A percentile compares a stretch with the other conserved stretches of the same genome.
phyloP scores from a whole-genome alignment of 2,888 invertebrate genomes.

The Pyrgus malvae region DNA sequence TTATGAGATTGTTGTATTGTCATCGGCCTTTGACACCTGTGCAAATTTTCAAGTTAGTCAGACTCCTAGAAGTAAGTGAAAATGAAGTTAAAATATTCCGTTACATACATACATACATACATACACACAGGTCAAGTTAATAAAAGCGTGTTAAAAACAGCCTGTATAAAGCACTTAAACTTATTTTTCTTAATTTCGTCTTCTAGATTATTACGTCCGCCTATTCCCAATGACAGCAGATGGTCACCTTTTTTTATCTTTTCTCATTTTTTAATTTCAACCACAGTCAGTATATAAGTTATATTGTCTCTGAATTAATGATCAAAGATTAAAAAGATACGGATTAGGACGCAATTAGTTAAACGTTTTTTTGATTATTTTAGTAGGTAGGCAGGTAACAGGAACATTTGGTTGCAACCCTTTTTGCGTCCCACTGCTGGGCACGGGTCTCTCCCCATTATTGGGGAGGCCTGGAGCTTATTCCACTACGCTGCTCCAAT shows the following conservation, averaged over 20 bases:
- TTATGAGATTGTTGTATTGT: too few species aligned
- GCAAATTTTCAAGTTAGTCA: too few species aligned
- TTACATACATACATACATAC: too few species aligned
- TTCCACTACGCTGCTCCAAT: too few species aligned
- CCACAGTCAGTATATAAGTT: conserved; percentile 3
- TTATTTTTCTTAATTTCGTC: conserved; percentile 12
- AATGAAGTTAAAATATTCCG: too few species aligned
- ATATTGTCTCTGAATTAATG: conserved; percentile 6
- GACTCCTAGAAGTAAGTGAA: too few species aligned
- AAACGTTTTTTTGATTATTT: neutral
- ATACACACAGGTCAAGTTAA: too few species aligned
- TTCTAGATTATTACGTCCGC: conserved; percentile 39
- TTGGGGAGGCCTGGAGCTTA: too few species aligned
- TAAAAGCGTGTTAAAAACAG: neutral
- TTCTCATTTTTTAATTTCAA: neutral
- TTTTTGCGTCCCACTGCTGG: too few species aligned
- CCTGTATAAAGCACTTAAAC: neutral
- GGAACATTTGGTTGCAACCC: neutral
- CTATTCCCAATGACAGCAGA: conserved; percentile 36
- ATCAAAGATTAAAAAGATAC: conserved; percentile 27
- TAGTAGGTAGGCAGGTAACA: too few species aligned
- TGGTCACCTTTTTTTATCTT: conserved; percentile 31
- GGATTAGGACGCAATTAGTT: neutral
- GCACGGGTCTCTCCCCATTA: too few species aligned
- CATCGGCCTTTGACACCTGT: too few species aligned